Base-by-base conservation (phyloP, 2,797 vertebrate genomes). In the Gobionotothen gibberifrons region DNA sequence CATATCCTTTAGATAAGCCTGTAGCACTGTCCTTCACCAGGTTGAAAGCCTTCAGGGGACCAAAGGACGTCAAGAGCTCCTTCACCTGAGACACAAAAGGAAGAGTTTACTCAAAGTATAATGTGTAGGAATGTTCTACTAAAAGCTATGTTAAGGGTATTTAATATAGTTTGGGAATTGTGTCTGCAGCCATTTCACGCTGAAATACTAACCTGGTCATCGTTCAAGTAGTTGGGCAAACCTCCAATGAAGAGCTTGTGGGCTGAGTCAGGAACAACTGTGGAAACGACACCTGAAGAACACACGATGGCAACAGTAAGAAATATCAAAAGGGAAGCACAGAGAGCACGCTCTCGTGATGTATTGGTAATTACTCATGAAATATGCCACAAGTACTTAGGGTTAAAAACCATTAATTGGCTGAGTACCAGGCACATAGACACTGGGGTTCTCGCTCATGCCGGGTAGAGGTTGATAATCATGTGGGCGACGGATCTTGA, bases 11-110 rank as follows among this genome's bases (percentile, higher is more conserved):
- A 42, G 97, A 98, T 29, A 98, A 94, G 62, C 96, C 96, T 1
- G 97, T 97, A 74, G 97, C 96, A 7, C 97, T 98, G 94, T 98
- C 97, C 91, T 98, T 98, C 69, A 98, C 97, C 91, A 98, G 92
- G 86, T 98, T 98, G 84, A 98, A 98, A 54, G 97, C 97, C 88
- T 98, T 98, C 61, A 98, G 94, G 5, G 97, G 97, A 60, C 97
- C 97, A 7, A 98, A 98, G 0, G 97, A 97, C 3, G 96, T 97
- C 90, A 98, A 88, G 77, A 98, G 91, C 81, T 98, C 97, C 85
- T 98, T 98, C 44, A 98, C 97, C 97, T 98, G 83, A 67, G 2
- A 81, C 4, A 76, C 16, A 0, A 9, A 16, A 62, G 26, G n/a
- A 21, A 56, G 19, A 11, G 32, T 61, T n/a, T 19, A 53, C 21